Base-by-base conservation (phyloP, 1,140 invertebrate species). In the Bombus confusus region DNA sequence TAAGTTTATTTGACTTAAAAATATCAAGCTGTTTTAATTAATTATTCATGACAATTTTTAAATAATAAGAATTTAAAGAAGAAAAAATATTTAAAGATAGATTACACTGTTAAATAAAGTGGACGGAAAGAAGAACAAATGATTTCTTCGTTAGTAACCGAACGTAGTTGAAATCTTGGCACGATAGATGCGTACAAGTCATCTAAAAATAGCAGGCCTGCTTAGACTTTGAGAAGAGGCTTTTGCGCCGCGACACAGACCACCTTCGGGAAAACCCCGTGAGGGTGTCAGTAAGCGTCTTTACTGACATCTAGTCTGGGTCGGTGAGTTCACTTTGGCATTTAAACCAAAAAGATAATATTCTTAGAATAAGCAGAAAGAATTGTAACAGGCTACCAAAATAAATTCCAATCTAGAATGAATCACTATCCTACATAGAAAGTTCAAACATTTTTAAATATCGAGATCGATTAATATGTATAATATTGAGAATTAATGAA, bases 161-260 rank as follows among this genome's bases (percentile, higher is more conserved):
- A 85, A 43, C 52, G 72, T 77, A 31, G 22, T 75, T 57, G 80
- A 87, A 85, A 80, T 76, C 79, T 87, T 89, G 86, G 86, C 88
- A 89, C 66, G 57, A 69, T 43, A 62, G 41, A 75, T 66, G 79
- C 78, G 77, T 86, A 59, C 78, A 74, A 75, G 72, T 52, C 66
- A 34, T 80, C 90, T 86, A 91, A 91, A 91, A 86, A 91, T 91
- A 91, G 87, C 73, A 79, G 28, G 57, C 72, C n/a, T 75, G 83
- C 78, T 86, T 85, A 78, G 68, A 83, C 78, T 86, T 85, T 86
- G 71, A 78, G 37, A 76, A 76, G 25, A 89, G 18, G 72, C 90
- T 92, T 91, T 91, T 92, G 88, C 88, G 90, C 83, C 87, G 83
- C 75, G 80, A 84, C 74, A 74, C 25, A n/a, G n/a, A 69, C 64